phyloP scores from a whole-genome alignment of 2,888 invertebrate genomes.

The Mythimna vitellina region DNA sequence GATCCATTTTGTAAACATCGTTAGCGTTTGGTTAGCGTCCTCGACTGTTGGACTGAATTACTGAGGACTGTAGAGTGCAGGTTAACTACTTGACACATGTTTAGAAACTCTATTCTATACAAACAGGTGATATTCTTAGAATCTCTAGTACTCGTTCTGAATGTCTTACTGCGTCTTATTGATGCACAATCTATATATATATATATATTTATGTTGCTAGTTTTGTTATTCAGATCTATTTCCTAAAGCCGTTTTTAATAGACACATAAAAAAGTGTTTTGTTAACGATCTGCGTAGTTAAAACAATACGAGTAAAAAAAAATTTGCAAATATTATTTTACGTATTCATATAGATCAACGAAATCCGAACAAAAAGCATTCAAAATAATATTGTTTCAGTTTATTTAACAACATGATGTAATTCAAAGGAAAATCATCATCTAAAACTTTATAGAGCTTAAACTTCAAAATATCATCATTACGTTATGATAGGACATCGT shows the following conservation, averaged over 20 bases:
- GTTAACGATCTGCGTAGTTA: constrained; percentile 12
- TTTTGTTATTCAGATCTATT: constrained; percentile 26
- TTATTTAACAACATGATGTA: constrained; percentile 37
- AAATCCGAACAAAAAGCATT: constrained; percentile 12
- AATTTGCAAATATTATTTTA: neutral
- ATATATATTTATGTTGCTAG: constrained; percentile 8
- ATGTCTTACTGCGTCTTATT: constrained; percentile 28
- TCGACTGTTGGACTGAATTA: constrained; percentile 37
- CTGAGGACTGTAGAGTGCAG: constrained; percentile 32
- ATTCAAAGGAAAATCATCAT: constrained; percentile 20
- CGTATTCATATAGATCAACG: constrained; percentile 2
- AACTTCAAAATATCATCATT: constrained; percentile 21
- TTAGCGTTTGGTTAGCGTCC: constrained; percentile 78
- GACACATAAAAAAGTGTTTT: constrained; percentile 11
- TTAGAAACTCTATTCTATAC: constrained; percentile 56
- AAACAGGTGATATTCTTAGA: constrained; percentile 59
- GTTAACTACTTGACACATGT: constrained; percentile 51
- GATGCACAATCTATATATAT: constrained; percentile 6
- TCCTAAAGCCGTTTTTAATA: constrained; percentile 6
- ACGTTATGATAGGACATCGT: constrained; percentile 16
- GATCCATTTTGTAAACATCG: constrained; percentile 86
- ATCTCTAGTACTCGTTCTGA: constrained; percentile 39
- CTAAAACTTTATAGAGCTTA: constrained; percentile 24
- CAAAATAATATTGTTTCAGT: constrained; percentile 17
- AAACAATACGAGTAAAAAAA: constrained; percentile 16